phyloP scores from a whole-genome alignment of 1,140 invertebrate genomes.

The Sinonovacula constricta region DNA sequence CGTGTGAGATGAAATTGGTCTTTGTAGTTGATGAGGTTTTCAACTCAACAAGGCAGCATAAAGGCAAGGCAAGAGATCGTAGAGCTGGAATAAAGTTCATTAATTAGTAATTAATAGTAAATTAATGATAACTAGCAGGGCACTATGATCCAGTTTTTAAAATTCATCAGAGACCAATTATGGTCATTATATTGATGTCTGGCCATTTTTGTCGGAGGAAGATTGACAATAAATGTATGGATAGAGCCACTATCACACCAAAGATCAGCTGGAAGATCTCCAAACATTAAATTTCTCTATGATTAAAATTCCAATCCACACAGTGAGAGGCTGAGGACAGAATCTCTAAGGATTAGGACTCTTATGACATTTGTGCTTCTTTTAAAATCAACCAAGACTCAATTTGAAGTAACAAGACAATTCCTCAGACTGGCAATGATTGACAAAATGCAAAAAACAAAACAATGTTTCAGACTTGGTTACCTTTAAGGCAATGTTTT shows the following conservation, averaged over 20 bases:
- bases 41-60: constrained; percentile 54
- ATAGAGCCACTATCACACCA: neutral
- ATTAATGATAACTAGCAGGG: no score
- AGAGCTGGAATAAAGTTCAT: no score
- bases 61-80: constrained; percentile 55
- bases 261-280: no score
- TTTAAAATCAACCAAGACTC: no score
- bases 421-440: no score
- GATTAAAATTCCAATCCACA: neutral
- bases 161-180: neutral
- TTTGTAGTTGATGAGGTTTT: neutral
- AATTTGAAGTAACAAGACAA: no score
- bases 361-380: no score
- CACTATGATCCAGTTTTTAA: neutral
- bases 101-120: no score
- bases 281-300: neutral
- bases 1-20: constrained; percentile 7
- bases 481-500: neutral
- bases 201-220: neutral
- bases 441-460: no score
- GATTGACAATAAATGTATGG: neutral
- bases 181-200: neutral
- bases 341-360: neutral
- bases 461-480: neutral
- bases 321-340: neutral